Percentiles rank a stretch among this genome's conserved stretches.
phyloP scores from a whole-genome alignment of 2,113 vertebrate genomes.

The Burhinus oedicnemus region DNA sequence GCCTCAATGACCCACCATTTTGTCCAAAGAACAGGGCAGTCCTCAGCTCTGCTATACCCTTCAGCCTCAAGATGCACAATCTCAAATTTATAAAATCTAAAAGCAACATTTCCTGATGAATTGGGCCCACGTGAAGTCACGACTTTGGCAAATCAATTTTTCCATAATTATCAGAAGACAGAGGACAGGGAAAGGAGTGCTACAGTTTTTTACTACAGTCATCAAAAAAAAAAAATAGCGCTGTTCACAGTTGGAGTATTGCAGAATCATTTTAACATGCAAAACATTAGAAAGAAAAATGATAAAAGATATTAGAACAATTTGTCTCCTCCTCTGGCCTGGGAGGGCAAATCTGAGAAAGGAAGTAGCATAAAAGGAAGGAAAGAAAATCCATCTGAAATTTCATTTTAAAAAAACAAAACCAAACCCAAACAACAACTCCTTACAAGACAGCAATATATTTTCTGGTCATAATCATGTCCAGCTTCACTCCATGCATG shows the following conservation, averaged over 20 bases:
- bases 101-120: neutral
- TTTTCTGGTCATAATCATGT: neutral
- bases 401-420: neutral
- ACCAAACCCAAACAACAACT: neutral
- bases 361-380: neutral
- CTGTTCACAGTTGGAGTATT: neutral
- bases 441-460: neutral
- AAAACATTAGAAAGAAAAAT: neutral
- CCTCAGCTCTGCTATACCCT: neutral
- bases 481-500: neutral
- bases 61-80: neutral
- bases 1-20: fast-evolving
- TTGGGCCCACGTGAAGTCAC: neutral
- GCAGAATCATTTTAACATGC: neutral
- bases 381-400: neutral
- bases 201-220: too few species aligned
- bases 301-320: neutral
- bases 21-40: neutral
- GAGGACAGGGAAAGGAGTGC: too few species aligned
- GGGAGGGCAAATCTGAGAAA: neutral
- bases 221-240: too few species aligned
- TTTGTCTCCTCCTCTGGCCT: neutral
- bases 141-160: neutral
- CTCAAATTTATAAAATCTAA: neutral
- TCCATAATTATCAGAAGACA: neutral